These are phyloP conservation scores for Lithophane ornitopus DNA, from an alignment of 2,888 invertebrate genomes.

Conservation along the genomic window DNA sequence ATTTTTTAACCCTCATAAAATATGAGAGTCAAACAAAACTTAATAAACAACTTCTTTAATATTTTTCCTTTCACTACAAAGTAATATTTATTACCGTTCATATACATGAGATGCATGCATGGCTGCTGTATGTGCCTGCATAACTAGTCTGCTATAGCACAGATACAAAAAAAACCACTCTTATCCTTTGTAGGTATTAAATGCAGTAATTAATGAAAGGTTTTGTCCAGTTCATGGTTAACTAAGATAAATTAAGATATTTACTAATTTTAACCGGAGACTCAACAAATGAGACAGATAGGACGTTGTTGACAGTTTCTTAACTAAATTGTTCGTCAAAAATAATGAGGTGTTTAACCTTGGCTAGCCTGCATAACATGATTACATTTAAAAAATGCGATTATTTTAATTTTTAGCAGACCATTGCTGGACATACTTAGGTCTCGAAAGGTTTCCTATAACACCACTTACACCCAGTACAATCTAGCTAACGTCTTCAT, in stretches of 20 bases:
- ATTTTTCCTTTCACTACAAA: constrained; percentile 51
- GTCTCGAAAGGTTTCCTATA: neutral
- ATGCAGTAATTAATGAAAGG: constrained; percentile 55
- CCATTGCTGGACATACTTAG: neutral
- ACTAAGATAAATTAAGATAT: constrained; percentile 58
- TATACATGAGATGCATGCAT: constrained; percentile 40
- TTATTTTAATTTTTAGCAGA: neutral
- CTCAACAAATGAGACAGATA: constrained; percentile 47
- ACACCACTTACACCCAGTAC: neutral
- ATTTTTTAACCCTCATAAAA: constrained; percentile 32
- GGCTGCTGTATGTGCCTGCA: constrained; percentile 28
- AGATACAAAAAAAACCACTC: constrained; percentile 48
- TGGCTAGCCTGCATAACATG: neutral
- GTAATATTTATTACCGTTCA: constrained; percentile 53
- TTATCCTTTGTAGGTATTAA: constrained; percentile 60
- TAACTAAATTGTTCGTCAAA: constrained; percentile 17
- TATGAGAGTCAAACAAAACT: constrained; percentile 27
- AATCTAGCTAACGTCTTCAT: neutral
- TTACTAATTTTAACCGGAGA: constrained; percentile 51
- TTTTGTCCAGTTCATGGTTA: constrained; percentile 64
- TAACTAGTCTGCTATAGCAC: constrained; percentile 38
- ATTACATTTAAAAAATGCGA: neutral
- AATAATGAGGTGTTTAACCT: constrained; percentile 16
- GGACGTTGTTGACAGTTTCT: constrained; percentile 32
- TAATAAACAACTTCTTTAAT: constrained; percentile 46